Evolutionary conservation across 2,113 vertebrate species (phyloP), one percentile per base, ranked within the genome.

Genomic region (Platysteira castanea): DNA sequence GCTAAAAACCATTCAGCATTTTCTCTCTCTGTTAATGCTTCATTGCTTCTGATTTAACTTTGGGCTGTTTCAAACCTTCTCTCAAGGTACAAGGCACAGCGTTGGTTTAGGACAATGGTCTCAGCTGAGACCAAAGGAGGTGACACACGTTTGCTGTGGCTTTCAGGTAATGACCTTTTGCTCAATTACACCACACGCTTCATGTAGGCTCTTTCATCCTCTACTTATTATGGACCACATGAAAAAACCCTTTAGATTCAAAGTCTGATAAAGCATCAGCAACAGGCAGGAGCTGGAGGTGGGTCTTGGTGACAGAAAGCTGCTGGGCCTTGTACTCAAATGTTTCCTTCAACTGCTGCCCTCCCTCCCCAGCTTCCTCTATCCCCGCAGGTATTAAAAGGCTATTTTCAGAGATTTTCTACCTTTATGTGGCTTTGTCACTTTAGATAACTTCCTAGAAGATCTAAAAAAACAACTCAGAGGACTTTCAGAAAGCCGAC

Each of bases 141-240:
- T 39, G 69, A 56, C 11, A 1, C 7, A 6, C 6, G 44, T 96
- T 60, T 86, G 71, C 80, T 37, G 52, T 56, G 76, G 19, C 95
- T 90, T 94, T 93, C 76, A 91, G 59, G 82, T 63, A 44, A 60
- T 81, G 85, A 90, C 96, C 90, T 96, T 91, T 77, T 73, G 84
- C 90, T 87, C 92, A 93, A 88, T 87, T 84, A 89, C 61, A 89
- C 88, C 53, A 18, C 88, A 53, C 63, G 88, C 68, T 68, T 60
- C 87, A 47, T 0, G 4, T 41, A 13, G 0, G 6, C 5, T 63
- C 9, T 83, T 93, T 94, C 52, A 93, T 84, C 52, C 49, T 84
- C 31, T 49, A 17, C 71, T 94, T 95, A 81, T 94, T 90, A 71
- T 1, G 21, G 54, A 13, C 52, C 68, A 71, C 52, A 47, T 63